Percentiles rank a stretch among this genome's conserved stretches.
phyloP scores from a whole-genome alignment of 2,797 vertebrate species.

The Cheirogaleus major region DNA sequence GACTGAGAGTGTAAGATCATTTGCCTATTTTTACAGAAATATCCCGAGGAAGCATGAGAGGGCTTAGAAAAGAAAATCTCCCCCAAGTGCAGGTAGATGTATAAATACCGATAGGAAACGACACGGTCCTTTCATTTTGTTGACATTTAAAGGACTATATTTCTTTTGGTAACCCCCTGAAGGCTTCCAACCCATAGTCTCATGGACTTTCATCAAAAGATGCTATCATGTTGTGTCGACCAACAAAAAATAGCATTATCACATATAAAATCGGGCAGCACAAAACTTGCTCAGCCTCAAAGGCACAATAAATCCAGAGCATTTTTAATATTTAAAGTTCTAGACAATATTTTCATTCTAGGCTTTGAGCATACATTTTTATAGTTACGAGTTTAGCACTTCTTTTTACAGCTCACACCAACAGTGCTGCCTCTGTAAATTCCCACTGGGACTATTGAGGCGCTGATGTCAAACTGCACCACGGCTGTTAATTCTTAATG shows the following conservation, averaged over 20 bases:
- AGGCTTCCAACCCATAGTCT: constrained; percentile 53
- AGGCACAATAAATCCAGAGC: constrained; percentile 52
- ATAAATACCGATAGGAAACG: constrained; percentile 55
- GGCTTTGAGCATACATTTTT: constrained; percentile 29
- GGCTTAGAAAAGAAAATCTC: constrained; percentile 57
- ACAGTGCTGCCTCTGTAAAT: background rate
- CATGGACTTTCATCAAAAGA: constrained; percentile 66
- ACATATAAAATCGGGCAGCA: constrained; percentile 58
- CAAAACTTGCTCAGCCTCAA: constrained; percentile 7
- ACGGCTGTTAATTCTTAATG: background rate
- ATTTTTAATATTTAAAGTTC: constrained; percentile 71
- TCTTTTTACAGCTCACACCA: constrained; percentile 4
- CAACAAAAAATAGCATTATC: constrained; percentile 36
- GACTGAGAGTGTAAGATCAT: background rate
- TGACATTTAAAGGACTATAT: constrained; percentile 72
- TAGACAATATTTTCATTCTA: constrained; percentile 57
- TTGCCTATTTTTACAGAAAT: constrained; percentile 45
- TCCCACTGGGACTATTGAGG: background rate
- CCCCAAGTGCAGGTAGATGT: constrained; percentile 29
- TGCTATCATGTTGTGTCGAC: constrained; percentile 50
- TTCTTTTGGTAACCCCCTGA: constrained; percentile 64
- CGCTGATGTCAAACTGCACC: background rate
- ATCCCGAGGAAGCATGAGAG: constrained; percentile 52
- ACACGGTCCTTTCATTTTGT: constrained; percentile 52
- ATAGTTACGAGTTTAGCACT: background rate